A percentile compares a stretch with the other conserved stretches of the same genome.
Evolutionary conservation across 2,113 vertebrate species (phyloP).

Genomic region (Steatornis caripensis): DNA sequence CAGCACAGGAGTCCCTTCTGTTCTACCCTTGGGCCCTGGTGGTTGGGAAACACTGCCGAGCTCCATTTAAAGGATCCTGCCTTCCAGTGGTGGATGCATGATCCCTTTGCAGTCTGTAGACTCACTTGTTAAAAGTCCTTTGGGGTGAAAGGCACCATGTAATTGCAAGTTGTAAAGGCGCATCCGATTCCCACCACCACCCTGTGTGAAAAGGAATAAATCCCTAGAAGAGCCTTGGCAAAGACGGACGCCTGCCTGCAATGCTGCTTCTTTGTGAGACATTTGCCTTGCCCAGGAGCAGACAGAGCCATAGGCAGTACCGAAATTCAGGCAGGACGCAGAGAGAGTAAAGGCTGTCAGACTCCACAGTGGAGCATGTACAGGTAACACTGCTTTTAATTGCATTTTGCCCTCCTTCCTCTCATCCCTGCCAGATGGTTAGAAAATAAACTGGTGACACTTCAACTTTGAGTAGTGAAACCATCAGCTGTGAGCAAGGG

Average conservation of each 20-base stretch:
- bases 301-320: background rate
- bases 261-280: background rate
- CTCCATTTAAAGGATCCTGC: background rate
- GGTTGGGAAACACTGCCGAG: background rate
- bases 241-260: background rate
- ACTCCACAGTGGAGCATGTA: background rate
- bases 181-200: constrained; percentile 27
- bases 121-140: background rate
- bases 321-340: background rate
- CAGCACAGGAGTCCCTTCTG: background rate
- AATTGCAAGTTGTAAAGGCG: constrained; percentile 33
- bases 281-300: background rate
- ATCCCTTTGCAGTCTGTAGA: background rate
- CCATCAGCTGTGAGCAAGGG: background rate
- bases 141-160: constrained; percentile 10
- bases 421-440: background rate
- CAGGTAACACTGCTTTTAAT: background rate
- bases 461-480: background rate
- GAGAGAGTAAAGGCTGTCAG: background rate
- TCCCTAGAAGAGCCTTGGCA: background rate
- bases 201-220: constrained; percentile 27
- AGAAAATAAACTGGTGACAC: background rate
- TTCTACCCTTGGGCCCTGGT: background rate
- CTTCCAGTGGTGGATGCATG: background rate
- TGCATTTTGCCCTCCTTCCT: background rate